These are phyloP conservation scores for Thereva unica DNA, from an alignment of 2,888 invertebrate species.

Conservation along the genomic window DNA sequence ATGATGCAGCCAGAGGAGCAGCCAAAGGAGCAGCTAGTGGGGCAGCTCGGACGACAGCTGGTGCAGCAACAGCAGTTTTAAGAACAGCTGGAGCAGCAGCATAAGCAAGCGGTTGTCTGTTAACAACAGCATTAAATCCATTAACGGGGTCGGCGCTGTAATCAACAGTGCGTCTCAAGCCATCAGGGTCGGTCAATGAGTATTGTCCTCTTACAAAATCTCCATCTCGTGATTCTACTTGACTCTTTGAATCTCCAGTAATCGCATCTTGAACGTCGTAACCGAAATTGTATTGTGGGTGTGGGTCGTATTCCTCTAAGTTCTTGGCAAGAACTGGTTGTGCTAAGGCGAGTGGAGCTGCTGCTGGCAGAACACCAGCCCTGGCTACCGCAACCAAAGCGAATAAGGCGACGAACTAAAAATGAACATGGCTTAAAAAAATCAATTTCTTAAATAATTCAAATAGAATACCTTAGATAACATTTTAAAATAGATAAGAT, in stretches of 20 bases:
- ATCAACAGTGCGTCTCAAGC: slow-evolving; percentile 56
- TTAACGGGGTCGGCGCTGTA: slow-evolving; percentile 57
- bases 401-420: too few relatives aligned
- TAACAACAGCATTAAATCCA: slow-evolving; percentile 58
- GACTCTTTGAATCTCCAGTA: slow-evolving; percentile 57
- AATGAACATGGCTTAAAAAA: too few relatives aligned
- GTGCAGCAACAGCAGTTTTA: not conserved
- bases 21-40: too few relatives aligned
- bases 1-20: too few relatives aligned
- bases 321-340: slow-evolving; percentile 46
- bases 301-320: slow-evolving; percentile 54
- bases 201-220: slow-evolving; percentile 58
- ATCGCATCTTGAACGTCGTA: slow-evolving; percentile 58
- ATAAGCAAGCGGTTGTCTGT: slow-evolving; percentile 44
- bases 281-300: slow-evolving; percentile 57
- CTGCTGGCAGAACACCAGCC: too few relatives aligned
- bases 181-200: slow-evolving; percentile 58
- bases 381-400: too few relatives aligned
- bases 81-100: not conserved
- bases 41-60: too few relatives aligned
- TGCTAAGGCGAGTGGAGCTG: slow-evolving; percentile 42
- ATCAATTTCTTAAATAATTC: too few relatives aligned
- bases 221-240: slow-evolving; percentile 57
- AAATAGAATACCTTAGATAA: too few relatives aligned
- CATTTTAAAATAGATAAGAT: too few relatives aligned